Evolutionary conservation across 2,888 invertebrate genomes (phyloP).

Genomic region (Pelosia muscerda): DNA sequence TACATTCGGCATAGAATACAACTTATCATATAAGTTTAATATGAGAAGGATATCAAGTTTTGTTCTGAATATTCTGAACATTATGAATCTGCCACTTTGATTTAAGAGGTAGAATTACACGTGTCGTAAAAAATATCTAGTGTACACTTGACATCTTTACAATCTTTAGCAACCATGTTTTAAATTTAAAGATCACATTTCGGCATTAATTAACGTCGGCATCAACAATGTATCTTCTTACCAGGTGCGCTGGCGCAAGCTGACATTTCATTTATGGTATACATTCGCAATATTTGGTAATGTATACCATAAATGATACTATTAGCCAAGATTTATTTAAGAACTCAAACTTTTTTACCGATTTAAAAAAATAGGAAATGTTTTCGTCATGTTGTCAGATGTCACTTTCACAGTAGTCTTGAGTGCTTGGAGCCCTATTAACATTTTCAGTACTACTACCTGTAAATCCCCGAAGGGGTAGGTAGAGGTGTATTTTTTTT

Average conservation of each 20-base stretch:
- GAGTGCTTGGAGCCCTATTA: too few species aligned
- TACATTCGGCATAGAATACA: too few species aligned
- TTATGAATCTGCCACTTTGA: too few species aligned
- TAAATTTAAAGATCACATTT: not conserved
- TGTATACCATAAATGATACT: not conserved
- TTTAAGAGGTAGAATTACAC: not conserved
- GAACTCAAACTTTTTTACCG: not conserved
- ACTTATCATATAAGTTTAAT: too few species aligned
- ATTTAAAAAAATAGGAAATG: not conserved
- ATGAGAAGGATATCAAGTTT: too few species aligned
- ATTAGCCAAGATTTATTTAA: not conserved
- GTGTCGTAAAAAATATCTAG: not conserved
- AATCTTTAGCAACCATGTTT: too few species aligned
- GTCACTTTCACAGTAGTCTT: too few species aligned
- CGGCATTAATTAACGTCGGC: not conserved
- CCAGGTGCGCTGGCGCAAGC: not conserved
- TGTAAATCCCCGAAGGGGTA: too few species aligned
- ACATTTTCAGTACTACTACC: too few species aligned
- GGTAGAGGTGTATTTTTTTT: too few species aligned
- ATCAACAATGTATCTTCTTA: not conserved
- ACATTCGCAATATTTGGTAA: slow-evolving; percentile 2
- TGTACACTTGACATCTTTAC: not conserved
- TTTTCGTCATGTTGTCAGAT: too few species aligned
- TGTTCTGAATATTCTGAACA: too few species aligned
- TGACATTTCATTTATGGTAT: slow-evolving; percentile 4